Base-by-base conservation (phyloP, 2,113 vertebrate genomes). In the Calypte anna region DNA sequence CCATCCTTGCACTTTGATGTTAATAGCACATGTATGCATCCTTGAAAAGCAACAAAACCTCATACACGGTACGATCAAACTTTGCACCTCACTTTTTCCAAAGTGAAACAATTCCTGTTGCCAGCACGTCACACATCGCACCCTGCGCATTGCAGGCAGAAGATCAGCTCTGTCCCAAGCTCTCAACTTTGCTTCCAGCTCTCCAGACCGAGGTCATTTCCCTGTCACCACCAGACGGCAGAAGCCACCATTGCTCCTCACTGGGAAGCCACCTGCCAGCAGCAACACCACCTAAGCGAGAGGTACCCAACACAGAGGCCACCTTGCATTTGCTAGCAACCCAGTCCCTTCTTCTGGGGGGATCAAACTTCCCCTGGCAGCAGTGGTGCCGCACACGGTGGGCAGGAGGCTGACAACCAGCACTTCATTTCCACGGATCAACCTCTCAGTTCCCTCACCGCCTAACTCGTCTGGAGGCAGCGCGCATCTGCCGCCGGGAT, bases 1-100 rank as follows among this genome's bases (percentile, higher is more conserved):
- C 69, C 19, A 75, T 84, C n/a, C 31, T 55, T 72, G 53, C 10
- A 40, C 86, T 92, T 92, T 89, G 84, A 94, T 87, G 78, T 91
- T 96, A 94, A 94, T 82, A 94, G 66, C 77, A 33, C 18, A 40
- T 55, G 54, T 48, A 75, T 12, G 13, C 62, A 76, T 68, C 48
- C 70, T 69, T 64, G 64, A n/a, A 74, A 81, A 64, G 76, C 30
- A 4, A 3, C 24, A 58, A 66, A 72, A 44, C 62, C 31, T 90
- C 38, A 3, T 30, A 51, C 4, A 23, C 2, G 28, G 92, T 90
- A 91, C 3, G 33, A 95, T 92, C 91, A 75, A 91, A 84, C 66
- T 75, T 77, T 0, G 3, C 81, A 90, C 78, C 46, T 94, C 81
- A 67, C 43, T 82, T 91, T 86, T 95, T 86, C 89, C 86, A 63